Evolutionary conservation across 2,113 vertebrate genomes (phyloP).

Genomic region (Scomber colias): DNA sequence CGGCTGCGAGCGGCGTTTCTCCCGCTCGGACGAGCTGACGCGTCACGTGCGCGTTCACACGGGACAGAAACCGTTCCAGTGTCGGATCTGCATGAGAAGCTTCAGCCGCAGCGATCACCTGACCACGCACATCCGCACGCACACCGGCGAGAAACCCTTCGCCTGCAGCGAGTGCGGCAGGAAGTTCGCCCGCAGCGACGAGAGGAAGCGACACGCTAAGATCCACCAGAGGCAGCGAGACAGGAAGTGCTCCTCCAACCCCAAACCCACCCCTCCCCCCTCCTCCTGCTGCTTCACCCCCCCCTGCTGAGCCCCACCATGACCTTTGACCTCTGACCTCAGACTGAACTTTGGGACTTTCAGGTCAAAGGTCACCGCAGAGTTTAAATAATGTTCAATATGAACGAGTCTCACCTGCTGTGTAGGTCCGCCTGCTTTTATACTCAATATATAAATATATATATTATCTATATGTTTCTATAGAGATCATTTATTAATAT

Average conservation of each 20-base stretch:
- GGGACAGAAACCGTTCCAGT: constrained; percentile 97
- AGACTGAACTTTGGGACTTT: no score
- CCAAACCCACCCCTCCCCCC: constrained; percentile 52
- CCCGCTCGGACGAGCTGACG: constrained; percentile 94
- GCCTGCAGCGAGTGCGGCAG: constrained; percentile 95
- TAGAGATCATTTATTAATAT: no score
- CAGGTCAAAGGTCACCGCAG: no score
- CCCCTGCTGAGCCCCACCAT: background rate
- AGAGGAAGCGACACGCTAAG: constrained; percentile 95
- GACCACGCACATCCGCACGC: constrained; percentile 65
- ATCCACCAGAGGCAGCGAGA: constrained; percentile 97
- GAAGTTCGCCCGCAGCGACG: constrained; percentile 96
- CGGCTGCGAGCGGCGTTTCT: constrained; percentile 95
- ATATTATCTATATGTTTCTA: no score
- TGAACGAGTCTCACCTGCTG: no score
- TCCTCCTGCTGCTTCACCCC: constrained; percentile 50
- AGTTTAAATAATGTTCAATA: no score
- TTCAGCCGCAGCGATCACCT: constrained; percentile 99
- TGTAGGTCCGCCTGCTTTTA: no score
- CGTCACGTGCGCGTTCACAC: constrained; percentile 98
- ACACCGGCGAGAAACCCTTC: constrained; percentile 98
- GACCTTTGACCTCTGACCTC: no score
- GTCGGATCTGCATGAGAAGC: constrained; percentile 98
- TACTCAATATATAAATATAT: no score
- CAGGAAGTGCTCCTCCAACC: constrained; percentile 80